Base-by-base conservation (phyloP, 92 coral and sea anemone species). In the Zoanthus sansibaricus region DNA sequence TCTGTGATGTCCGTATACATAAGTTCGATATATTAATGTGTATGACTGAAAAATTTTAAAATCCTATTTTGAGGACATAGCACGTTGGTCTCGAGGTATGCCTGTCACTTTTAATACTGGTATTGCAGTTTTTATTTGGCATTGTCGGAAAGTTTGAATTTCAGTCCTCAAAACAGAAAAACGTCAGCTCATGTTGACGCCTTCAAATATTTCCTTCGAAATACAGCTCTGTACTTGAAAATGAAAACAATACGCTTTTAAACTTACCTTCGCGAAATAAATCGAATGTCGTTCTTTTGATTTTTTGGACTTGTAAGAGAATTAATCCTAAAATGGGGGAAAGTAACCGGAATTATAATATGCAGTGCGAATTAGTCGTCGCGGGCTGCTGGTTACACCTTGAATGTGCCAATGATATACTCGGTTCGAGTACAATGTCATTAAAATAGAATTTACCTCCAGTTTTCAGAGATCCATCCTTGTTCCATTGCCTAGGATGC, bases 401-500 rank as follows among this genome's bases (percentile, higher is more conserved):
- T 67, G 21, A 37, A 31, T 61, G 85, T 80, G 61, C 85, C 85
- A 80, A 80, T 80, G 85, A 80, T 45, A 12, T 80, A 20, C 55
- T 37, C 20, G 83, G 71, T 6, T 67, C 20, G 75, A 64, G 73
- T 64, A 80, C 46, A 80, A 80, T 67, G 56, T 55, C 85, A 66
- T 62, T 67, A 45, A 67, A 80, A 66, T 62, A 66, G 42, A 18
- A 16, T 80, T 80, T 80, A 80, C 85, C 85, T 80, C 85, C 56
- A 45, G 55, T 68, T 67, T 47, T 68, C 73, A 66, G 37, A 17
- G 66, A 67, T 66, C 75, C 85, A 80, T 80, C 51, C 85, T 46
- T 68, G 72, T 25, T 45, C 85, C 85, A 80, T 80, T 48, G 85
- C 85, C 85, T 80, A 80, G 85, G 59, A 18, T 44, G 42, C 72